Base-by-base conservation (phyloP, 2,113 vertebrate genomes). In the Fregata magnificens region DNA sequence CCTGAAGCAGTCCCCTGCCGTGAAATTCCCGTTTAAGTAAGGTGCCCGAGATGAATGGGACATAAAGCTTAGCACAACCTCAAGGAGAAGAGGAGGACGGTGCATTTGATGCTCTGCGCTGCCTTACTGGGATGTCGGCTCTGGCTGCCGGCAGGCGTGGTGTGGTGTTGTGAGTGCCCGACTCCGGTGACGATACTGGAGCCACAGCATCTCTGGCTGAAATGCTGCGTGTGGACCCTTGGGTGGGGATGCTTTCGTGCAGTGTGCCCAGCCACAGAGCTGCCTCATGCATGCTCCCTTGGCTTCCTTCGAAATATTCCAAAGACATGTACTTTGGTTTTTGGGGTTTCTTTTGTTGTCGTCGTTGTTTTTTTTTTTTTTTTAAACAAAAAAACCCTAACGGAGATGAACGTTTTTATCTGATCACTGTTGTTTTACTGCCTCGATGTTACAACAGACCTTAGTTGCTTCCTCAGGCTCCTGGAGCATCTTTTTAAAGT, bases 171-270 rank as follows among this genome's bases (percentile, higher is more conserved):
- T 18, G 59, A 66, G 50, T 40, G 31, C 20, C 40, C 3, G 2
- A 24, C 6, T 34, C 44, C 13, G 17, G 47, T 45, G 77, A 17
- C 18, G 21, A 8, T 69, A 32, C 26, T 1, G 2, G 69, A 81
- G 63, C 52, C 0, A 0, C 10, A 13, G 42, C 49, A 61, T n/a
- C 82, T 50, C 50, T 3, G 6, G 9, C 52, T 58, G n/a, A 52
- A 69, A 21, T 12, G 11, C 53, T 49, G 47, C 1, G 0, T 10
- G 16, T 8, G 65, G 70, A 62, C 40, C 50, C n/a, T 53, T 2
- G 2, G 44, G 44, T 61, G 74, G 31, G 13, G 67, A 40, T 80
- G 62, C 29, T 77, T 8, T 22, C 45, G 2, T 0, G 2, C 34
- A 12, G 9, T 16, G 11, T 71, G 18, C 44, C 8, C 24, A 61